These are phyloP conservation scores for Phalera bucephala DNA, from an alignment of 2,888 invertebrate species.

Conservation along the genomic window DNA sequence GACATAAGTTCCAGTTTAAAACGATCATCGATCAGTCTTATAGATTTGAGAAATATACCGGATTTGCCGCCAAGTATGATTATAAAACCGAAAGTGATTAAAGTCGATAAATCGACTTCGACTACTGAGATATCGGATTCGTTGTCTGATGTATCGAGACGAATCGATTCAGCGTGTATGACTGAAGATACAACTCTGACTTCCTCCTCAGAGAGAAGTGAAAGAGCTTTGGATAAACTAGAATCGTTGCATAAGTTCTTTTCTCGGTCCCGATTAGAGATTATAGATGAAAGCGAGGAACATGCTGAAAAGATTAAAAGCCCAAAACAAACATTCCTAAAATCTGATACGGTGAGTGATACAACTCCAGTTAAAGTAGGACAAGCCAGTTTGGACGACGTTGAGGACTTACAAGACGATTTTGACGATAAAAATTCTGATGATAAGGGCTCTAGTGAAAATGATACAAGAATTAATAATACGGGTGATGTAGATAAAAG, in stretches of 20 bases:
- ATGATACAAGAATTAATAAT: conserved; percentile 28
- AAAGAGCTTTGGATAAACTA: conserved; percentile 66
- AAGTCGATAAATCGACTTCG: conserved; percentile 71
- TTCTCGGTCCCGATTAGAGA: conserved; percentile 70
- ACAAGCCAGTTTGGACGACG: conserved; percentile 72
- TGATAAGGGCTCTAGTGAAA: conserved; percentile 16
- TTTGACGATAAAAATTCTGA: conserved; percentile 30
- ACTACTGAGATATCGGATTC: conserved; percentile 72
- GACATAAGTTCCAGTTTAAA: conserved; percentile 57
- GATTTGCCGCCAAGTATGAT: conserved; percentile 73
- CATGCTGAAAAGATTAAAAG: conserved; percentile 44
- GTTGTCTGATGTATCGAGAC: conserved; percentile 56
- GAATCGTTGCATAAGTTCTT: conserved; percentile 73
- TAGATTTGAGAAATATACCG: conserved; percentile 70
- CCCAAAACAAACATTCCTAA: conserved; percentile 16
- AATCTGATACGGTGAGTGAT: conserved; percentile 15
- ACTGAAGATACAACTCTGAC: conserved; percentile 67
- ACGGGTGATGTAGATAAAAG: conserved; percentile 1
- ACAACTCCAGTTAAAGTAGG: conserved; percentile 41
- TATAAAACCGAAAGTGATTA: conserved; percentile 63
- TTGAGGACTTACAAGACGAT: conserved; percentile 68
- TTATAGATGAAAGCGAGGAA: conserved; percentile 75
- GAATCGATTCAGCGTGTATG: conserved; percentile 66
- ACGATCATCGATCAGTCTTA: conserved; percentile 65
- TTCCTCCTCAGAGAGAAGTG: conserved; percentile 57